Evolutionary conservation across 2,113 vertebrate species (phyloP).

Genomic region (Centrocercus urophasianus): DNA sequence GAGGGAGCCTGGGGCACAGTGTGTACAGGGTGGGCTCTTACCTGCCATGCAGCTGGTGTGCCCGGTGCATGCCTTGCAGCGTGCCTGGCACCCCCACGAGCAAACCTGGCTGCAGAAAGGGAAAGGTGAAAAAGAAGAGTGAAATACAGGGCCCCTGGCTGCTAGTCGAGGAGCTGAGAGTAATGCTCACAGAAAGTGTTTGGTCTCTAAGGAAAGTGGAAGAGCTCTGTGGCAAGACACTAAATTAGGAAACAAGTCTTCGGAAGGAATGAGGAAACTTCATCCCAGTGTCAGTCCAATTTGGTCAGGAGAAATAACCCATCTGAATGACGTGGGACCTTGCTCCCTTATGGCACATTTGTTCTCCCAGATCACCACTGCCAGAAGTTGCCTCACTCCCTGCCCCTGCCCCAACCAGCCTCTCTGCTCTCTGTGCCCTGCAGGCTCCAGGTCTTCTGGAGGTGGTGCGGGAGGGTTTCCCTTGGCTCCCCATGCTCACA

Average conservation of each 20-base stretch:
- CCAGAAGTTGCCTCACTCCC: not conserved
- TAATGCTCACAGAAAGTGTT: not conserved
- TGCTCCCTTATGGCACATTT: not conserved
- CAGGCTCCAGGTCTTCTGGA: not conserved
- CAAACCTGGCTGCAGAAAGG: conserved; percentile 85
- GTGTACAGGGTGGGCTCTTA: conserved; percentile 58
- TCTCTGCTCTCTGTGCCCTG: not conserved
- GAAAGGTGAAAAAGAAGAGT: not conserved
- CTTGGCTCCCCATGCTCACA: not conserved
- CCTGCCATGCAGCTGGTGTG: conserved; percentile 94
- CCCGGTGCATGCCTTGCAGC: conserved; percentile 91
- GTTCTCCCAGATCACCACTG: not conserved
- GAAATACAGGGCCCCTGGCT: rapidly evolving
- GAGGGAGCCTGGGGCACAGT: not conserved
- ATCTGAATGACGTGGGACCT: rapidly evolving
- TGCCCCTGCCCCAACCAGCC: not conserved
- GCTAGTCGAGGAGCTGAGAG: not conserved
- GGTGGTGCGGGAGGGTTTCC: not conserved
- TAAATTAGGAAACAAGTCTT: not conserved
- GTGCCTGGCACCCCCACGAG: conserved; percentile 94
- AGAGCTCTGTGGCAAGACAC: not conserved
- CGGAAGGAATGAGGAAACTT: not conserved
- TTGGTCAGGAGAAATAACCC: not conserved
- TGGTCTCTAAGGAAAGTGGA: not conserved
- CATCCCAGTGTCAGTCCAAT: not conserved